Percentiles rank a stretch among this genome's conserved stretches.
Conservation (phyloP, 2,113 vertebrate genomes). For the Coreoperca whiteheadi region DNA sequence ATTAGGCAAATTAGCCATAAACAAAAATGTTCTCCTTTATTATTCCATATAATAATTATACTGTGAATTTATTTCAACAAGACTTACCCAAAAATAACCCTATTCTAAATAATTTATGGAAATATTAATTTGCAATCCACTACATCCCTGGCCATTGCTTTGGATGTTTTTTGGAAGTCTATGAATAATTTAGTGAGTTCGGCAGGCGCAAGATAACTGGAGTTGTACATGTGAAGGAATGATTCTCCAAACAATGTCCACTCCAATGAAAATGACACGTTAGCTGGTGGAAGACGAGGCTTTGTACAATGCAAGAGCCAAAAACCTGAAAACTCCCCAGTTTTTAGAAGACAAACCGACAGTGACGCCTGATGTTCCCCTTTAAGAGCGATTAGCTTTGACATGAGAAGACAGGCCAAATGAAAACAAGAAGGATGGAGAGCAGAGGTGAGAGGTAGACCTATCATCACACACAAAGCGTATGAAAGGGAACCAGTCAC, state of each 20-base stretch:
- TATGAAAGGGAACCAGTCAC: constrained; percentile 23
- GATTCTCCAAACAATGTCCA: constrained; percentile 22
- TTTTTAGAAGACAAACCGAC: background rate
- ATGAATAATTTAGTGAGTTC: constrained; percentile 1
- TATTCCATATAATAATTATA: background rate
- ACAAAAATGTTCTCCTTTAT: background rate
- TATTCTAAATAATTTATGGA: background rate
- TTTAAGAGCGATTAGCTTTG: background rate
- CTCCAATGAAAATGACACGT: constrained; percentile 31
- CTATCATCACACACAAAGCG: constrained; percentile 26
- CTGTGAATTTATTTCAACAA: background rate
- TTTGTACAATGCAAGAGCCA: constrained; percentile 1
- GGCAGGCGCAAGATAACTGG: background rate
- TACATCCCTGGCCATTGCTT: constrained; percentile 34
- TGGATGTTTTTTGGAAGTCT: constrained; percentile 21
- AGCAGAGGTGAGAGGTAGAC: constrained; percentile 17
- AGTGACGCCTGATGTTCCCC: constrained; percentile 12
- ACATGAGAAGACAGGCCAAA: constrained; percentile 24
- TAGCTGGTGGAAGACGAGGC: constrained; percentile 14
- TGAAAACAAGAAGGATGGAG: constrained; percentile 39
- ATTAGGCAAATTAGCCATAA: background rate
- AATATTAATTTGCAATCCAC: constrained; percentile 10
- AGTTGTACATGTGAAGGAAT: constrained; percentile 18
- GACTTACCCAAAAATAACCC: background rate
- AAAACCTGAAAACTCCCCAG: background rate